Evolutionary conservation across 2,888 invertebrate genomes (phyloP).

Genomic region (Drosophila peninsularis): DNA sequence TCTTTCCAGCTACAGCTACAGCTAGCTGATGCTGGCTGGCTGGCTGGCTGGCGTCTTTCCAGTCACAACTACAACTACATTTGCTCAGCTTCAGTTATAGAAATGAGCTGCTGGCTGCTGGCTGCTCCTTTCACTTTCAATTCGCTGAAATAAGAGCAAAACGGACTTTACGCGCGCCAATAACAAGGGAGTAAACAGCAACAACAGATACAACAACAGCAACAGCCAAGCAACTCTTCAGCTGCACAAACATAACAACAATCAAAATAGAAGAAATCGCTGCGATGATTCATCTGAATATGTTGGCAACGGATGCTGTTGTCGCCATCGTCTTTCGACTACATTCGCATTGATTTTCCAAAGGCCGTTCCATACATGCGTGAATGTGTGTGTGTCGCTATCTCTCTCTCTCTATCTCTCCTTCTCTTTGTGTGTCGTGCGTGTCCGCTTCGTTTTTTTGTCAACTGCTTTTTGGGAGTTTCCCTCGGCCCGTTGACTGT

Average conservation of each 20-base stretch:
- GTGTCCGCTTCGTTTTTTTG: constrained; percentile 34
- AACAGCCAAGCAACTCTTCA: constrained; percentile 32
- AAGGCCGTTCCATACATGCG: constrained; percentile 57
- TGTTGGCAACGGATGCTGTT: constrained; percentile 50
- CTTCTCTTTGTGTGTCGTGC: constrained; percentile 1
- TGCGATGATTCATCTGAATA: constrained; percentile 61
- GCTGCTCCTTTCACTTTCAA: constrained; percentile 79
- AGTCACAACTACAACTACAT: constrained; percentile 19
- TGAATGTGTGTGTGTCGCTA: not conserved
- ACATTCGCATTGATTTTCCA: constrained; percentile 63
- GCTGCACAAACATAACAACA: constrained; percentile 30
- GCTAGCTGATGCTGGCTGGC: constrained; percentile 21
- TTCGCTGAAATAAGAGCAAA: constrained; percentile 74
- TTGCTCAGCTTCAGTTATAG: constrained; percentile 48
- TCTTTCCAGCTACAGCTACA: constrained; percentile 26
- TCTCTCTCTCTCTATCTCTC: not conserved
- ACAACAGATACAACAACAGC: constrained; percentile 27
- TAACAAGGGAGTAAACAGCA: constrained; percentile 44
- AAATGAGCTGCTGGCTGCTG: constrained; percentile 62
- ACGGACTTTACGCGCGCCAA: constrained; percentile 67
- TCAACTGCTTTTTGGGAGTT: constrained; percentile 58
- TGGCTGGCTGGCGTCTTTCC: constrained; percentile 25
- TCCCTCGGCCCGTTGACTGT: constrained; percentile 54
- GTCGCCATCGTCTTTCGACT: constrained; percentile 29
- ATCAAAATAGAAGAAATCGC: constrained; percentile 71